Evolutionary conservation across 2,888 invertebrate genomes (phyloP).

Genomic region (Cephalotes varians): DNA sequence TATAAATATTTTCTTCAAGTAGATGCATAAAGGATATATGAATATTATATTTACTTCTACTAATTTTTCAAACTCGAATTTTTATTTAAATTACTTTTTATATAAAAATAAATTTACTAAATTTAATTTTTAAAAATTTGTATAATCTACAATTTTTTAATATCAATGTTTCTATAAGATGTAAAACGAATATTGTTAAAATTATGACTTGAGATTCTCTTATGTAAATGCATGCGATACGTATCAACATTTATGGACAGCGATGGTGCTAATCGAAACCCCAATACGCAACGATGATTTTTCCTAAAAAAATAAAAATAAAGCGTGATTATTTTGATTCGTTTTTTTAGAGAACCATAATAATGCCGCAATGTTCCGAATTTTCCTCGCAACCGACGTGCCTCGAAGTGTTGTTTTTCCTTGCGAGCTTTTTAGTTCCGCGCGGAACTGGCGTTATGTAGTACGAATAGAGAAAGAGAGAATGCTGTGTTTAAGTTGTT

Average conservation of each 20-base stretch:
- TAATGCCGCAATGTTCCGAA: background rate
- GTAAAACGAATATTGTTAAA: background rate
- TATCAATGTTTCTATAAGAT: background rate
- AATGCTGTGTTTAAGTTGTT: conserved; percentile 33
- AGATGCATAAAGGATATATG: background rate
- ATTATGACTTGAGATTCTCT: conserved; percentile 5
- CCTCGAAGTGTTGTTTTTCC: conserved; percentile 48
- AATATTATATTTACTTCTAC: background rate
- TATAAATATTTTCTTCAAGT: background rate
- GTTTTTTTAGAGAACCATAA: conserved; percentile 33
- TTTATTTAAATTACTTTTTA: background rate
- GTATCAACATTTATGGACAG: conserved; percentile 50
- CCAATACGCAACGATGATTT: conserved; percentile 55
- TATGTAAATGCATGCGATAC: conserved; percentile 44
- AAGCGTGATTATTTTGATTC: conserved; percentile 36
- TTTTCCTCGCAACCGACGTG: conserved; percentile 50
- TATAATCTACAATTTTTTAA: background rate
- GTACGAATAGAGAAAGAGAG: conserved; percentile 23
- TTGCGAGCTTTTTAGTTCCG: conserved; percentile 43
- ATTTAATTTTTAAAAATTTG: background rate
- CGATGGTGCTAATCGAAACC: conserved; percentile 73
- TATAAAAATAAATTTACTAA: no score
- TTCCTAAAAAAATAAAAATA: conserved; percentile 25
- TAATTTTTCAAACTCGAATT: background rate
- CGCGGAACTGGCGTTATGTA: conserved; percentile 27